Percentiles rank a stretch among this genome's conserved stretches.
These are phyloP conservation scores for Polietes domitor DNA, from an alignment of 2,888 invertebrate genomes.

Conservation along the genomic window DNA sequence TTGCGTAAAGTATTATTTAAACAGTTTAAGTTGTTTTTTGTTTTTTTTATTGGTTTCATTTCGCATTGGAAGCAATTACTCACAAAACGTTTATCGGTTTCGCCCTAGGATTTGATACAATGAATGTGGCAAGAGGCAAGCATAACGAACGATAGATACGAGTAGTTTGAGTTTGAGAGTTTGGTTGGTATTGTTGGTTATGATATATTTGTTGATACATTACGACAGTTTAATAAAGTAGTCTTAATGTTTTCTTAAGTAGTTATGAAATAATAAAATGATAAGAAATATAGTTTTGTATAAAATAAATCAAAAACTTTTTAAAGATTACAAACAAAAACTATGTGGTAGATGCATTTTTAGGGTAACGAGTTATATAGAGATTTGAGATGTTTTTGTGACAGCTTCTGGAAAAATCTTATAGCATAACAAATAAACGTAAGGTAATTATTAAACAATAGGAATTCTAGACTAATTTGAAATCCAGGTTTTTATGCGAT, in stretches of 20 bases:
- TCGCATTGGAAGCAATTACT: constrained; percentile 80
- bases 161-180: constrained; percentile 60
- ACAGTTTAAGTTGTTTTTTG: constrained; percentile 2
- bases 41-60: constrained; percentile 65
- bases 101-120: constrained; percentile 79
- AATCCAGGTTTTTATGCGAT: no score
- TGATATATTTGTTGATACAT: constrained; percentile 46
- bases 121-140: constrained; percentile 75
- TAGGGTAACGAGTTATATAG: constrained; percentile 1
- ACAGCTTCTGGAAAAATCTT: constrained; percentile 68
- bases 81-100: constrained; percentile 81
- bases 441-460: constrained; percentile 2
- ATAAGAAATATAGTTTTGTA: constrained; percentile 17
- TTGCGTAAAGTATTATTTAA: constrained; percentile 25
- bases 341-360: background rate
- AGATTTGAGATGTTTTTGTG: constrained; percentile 17
- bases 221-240: constrained; percentile 49
- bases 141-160: constrained; percentile 63
- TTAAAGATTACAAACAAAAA: constrained; percentile 15
- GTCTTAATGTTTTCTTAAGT: constrained; percentile 31
- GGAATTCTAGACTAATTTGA: background rate
- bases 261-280: constrained; percentile 49
- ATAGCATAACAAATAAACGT: background rate
- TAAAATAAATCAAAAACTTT: constrained; percentile 8
- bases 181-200: constrained; percentile 40